A percentile compares a stretch with the other conserved stretches of the same genome.
phyloP scores from a whole-genome alignment of 2,888 invertebrate genomes.

The Deladenus siricidicola region DNA sequence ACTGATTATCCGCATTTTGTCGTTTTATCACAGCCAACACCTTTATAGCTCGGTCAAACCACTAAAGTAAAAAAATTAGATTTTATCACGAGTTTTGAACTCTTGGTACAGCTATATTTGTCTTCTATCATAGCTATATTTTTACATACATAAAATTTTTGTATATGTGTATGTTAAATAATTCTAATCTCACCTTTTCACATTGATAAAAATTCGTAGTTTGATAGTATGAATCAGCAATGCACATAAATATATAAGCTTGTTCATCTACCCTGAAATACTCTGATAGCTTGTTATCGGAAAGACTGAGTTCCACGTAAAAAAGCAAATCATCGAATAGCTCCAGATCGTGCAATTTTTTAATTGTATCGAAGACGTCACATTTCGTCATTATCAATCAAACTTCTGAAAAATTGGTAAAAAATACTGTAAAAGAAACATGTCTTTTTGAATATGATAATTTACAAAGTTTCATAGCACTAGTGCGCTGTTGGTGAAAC shows the following conservation, averaged over 20 bases:
- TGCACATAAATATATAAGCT: conserved; percentile 1
- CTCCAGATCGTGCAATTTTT: conserved; percentile 13
- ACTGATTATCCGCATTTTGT: conserved; percentile 4
- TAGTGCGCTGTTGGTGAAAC: no score
- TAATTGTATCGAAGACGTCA: conserved; percentile 8
- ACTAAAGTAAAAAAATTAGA: no score
- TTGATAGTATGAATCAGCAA: not conserved
- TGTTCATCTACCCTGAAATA: conserved; percentile 1
- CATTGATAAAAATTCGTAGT: not conserved
- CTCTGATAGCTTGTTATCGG: not conserved
- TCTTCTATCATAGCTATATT: not conserved
- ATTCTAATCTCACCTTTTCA: no score
- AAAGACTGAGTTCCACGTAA: conserved; percentile 9
- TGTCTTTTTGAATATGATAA: no score
- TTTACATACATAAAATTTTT: not conserved
- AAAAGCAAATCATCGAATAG: conserved; percentile 15
- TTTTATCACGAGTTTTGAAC: not conserved
- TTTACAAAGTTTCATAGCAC: no score
- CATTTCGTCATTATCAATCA: not conserved
- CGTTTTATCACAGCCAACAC: conserved; percentile 1
- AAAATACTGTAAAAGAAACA: no score
- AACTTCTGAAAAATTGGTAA: not conserved
- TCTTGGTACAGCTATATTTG: not conserved
- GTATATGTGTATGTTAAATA: no score
- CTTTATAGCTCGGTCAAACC: not conserved